phyloP scores from a whole-genome alignment of 2,888 invertebrate species.

The Corbicula japonica region DNA sequence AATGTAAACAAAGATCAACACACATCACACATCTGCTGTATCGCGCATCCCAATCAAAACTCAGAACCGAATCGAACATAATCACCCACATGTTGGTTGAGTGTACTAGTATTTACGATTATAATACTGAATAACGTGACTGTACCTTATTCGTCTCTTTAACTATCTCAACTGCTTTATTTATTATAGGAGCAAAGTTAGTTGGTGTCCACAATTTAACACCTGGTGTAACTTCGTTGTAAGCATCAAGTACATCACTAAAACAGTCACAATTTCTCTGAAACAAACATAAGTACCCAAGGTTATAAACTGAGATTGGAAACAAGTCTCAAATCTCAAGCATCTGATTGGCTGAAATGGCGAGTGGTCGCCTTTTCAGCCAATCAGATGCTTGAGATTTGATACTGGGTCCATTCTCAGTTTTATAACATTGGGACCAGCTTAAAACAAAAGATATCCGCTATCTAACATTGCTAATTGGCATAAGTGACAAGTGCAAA shows the following conservation, averaged over 20 bases:
- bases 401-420: no score
- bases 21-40: not conserved
- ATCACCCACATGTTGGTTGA: not conserved
- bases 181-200: constrained; percentile 87
- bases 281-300: no score
- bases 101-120: not conserved
- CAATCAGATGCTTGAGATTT: no score
- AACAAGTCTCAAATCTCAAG: no score
- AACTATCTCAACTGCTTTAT: constrained; percentile 87
- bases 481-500: no score
- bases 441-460: no score
- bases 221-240: constrained; percentile 86
- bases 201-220: constrained; percentile 87
- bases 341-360: no score
- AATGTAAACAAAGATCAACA: not conserved
- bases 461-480: no score
- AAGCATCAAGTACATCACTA: constrained; percentile 86
- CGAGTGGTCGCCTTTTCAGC: no score
- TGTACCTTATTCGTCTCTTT: constrained; percentile 82
- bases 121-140: not conserved
- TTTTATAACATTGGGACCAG: no score
- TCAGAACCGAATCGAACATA: not conserved
- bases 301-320: no score
- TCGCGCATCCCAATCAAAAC: not conserved
- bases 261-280: constrained; percentile 82